Evolutionary conservation across 2,888 invertebrate species (phyloP), one percentile per base, ranked within the genome.

Genomic region (Ophion ventricosus): DNA sequence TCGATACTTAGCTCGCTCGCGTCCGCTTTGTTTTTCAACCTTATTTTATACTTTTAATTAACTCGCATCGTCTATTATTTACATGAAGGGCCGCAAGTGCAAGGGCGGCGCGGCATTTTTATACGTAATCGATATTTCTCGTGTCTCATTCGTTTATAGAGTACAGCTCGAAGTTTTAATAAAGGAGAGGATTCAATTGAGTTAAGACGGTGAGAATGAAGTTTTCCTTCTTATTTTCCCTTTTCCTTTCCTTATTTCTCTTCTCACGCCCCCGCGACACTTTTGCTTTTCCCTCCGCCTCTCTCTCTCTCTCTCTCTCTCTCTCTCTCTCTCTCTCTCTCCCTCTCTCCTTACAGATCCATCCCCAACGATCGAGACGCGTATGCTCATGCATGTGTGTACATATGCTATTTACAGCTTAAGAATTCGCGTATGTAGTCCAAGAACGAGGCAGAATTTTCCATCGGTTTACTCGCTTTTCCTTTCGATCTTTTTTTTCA

Each of bases 131-230:
- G 78, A 70, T 70, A 35, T 77, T 77, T 74, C 23, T 64, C 26
- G 23, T 73, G 77, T 78, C 80, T 84, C 81, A 69, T 78, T 85
- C 83, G 66, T 80, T 80, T 83, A 79, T 67, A 83, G 83, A 77
- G 72, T 77, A 85, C 83, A 79, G 81, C 70, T 83, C 75, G 85
- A 83, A 84, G 83, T 74, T 49, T 85, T 84, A 85, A 84, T 84
- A 73, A 83, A 81, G 83, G 83, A 83, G 78, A 82, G 61, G 56
- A 74, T n/a, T 74, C 75, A 84, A 85, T 83, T 84, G 81, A 85
- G 76, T 83, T 83, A 83, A 85, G 78, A 85, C 83, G 83, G 75
- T 81, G 66, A 77, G 76, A 73, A 69, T 43, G 74, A 43, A 35
- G 67, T 77, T 67, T 76, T 79, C 49, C 59, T 69, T 78, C 49